phyloP scores from a whole-genome alignment of 2,113 vertebrate genomes.

The Cebus imitator region DNA sequence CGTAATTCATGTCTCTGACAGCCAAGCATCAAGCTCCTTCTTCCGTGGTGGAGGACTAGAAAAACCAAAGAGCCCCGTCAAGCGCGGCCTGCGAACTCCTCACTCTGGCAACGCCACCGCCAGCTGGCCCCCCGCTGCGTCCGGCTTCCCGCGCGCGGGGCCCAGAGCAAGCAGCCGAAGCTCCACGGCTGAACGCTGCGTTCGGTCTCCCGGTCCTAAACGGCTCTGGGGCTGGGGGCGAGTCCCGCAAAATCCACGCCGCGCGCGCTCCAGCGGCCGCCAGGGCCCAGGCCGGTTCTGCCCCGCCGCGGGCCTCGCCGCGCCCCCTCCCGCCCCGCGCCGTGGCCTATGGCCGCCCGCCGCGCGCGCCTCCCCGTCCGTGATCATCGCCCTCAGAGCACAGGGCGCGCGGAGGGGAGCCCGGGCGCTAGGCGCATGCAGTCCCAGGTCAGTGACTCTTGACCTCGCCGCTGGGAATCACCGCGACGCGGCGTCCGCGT shows the following conservation, averaged over 20 bases:
- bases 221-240: rapidly evolving
- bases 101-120: neutral
- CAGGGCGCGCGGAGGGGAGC: too few species aligned
- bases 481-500: rapidly evolving
- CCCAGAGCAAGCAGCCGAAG: rapidly evolving
- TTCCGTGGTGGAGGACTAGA: neutral
- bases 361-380: rapidly evolving
- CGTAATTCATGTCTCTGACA: conserved; percentile 91
- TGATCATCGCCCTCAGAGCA: neutral
- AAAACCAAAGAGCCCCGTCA: neutral
- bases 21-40: neutral
- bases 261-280: rapidly evolving
- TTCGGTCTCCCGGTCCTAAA: rapidly evolving
- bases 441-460: rapidly evolving
- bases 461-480: neutral
- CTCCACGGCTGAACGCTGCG: neutral
- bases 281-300: rapidly evolving
- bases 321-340: neutral
- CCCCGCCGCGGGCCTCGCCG: neutral
- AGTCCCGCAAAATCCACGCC: neutral
- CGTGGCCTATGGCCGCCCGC: neutral
- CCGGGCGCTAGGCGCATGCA: too few species aligned
- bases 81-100: neutral
- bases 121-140: neutral
- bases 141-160: rapidly evolving